phyloP scores from a whole-genome alignment of 2,888 invertebrate genomes.

The Nephrotoma appendiculata region DNA sequence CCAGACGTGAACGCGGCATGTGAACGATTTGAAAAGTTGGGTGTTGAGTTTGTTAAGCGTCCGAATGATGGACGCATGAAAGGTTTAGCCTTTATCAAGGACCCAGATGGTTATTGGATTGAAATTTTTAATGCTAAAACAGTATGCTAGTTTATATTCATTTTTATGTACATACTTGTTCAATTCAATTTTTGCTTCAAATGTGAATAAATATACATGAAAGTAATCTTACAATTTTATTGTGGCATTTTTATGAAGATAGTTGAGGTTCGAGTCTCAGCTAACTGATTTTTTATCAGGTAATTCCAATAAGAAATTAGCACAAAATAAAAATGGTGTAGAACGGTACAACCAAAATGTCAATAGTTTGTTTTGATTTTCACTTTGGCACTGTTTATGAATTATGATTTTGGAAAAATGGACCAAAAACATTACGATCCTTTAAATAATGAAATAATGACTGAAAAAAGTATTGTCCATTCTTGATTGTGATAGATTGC shows the following conservation, averaged over 20 bases:
- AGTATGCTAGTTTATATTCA: background rate
- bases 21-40: slow-evolving; percentile 64
- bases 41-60: slow-evolving; percentile 78
- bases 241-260: background rate
- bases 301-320: background rate
- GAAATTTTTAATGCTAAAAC: slow-evolving; percentile 55
- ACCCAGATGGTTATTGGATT: slow-evolving; percentile 95
- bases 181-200: too few species aligned
- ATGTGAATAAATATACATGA: background rate
- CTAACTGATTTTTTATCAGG: background rate
- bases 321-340: background rate
- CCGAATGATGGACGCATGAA: slow-evolving; percentile 90
- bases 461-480: background rate
- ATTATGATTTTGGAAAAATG: background rate
- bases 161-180: too few species aligned
- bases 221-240: background rate
- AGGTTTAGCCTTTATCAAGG: slow-evolving; percentile 85
- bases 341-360: background rate
- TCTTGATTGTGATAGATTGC: background rate
- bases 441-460: background rate
- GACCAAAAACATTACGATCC: background rate
- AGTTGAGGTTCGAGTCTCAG: background rate
- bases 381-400: background rate
- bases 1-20: slow-evolving; percentile 82
- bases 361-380: background rate